phyloP scores from a whole-genome alignment of 2,797 vertebrate genomes.

The Cuniculus paca region DNA sequence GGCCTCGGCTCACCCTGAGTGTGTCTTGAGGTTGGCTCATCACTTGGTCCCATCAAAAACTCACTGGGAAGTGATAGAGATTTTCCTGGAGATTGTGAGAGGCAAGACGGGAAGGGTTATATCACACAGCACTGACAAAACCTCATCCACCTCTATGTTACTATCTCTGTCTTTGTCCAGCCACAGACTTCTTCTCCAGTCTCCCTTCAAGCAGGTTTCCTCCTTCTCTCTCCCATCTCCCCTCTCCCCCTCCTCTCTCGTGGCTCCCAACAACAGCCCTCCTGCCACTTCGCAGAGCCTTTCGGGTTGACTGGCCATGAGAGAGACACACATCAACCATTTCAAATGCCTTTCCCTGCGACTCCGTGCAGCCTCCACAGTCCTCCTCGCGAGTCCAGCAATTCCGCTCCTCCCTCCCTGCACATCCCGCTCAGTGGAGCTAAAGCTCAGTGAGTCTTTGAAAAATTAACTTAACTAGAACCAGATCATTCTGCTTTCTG shows the following conservation, averaged over 20 bases:
- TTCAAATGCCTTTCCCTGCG: background rate
- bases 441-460: background rate
- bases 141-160: background rate
- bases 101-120: background rate
- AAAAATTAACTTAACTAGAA: background rate
- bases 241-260: background rate
- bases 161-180: background rate
- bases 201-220: background rate
- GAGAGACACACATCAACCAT: background rate
- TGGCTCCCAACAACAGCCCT: too few species aligned
- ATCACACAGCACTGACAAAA: too few species aligned
- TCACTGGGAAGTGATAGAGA: background rate
- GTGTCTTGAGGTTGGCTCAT: background rate
- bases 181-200: background rate
- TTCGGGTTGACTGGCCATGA: background rate
- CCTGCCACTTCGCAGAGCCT: too few species aligned
- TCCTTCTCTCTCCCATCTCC: background rate
- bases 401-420: background rate
- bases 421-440: background rate
- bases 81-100: background rate
- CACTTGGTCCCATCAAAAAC: background rate
- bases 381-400: background rate
- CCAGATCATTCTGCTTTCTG: slow-evolving; percentile 46
- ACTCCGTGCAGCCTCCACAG: background rate
- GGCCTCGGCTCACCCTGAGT: background rate